Conservation (phyloP, 1,140 invertebrate species). For the Magallana angulata region DNA sequence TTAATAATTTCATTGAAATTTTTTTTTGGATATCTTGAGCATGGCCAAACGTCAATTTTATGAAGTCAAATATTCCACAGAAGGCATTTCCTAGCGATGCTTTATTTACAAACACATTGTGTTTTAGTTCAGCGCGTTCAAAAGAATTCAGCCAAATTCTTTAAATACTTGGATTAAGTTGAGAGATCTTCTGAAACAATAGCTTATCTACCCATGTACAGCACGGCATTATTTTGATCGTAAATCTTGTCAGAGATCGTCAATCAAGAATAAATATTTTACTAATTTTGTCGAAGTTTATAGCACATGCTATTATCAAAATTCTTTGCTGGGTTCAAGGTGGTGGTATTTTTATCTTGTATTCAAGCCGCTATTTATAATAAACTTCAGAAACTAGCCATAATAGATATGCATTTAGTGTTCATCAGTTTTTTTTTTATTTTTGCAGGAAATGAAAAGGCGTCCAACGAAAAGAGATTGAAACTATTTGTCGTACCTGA, state of each 20-base stretch:
- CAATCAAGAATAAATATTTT: background rate
- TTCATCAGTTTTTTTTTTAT: background rate
- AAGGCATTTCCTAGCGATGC: background rate
- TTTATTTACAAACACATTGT: constrained; percentile 12
- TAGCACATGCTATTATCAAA: too few relatives aligned
- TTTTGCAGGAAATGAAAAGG: constrained; percentile 10
- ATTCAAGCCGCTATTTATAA: too few relatives aligned
- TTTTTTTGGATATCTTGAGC: too few relatives aligned
- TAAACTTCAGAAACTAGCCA: too few relatives aligned
- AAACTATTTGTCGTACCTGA: constrained; percentile 5
- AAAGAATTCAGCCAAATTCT: constrained; percentile 23
- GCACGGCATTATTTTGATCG: background rate
- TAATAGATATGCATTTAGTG: too few relatives aligned
- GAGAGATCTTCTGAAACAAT: constrained; percentile 20
- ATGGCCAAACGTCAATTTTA: background rate
- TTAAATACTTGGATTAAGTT: constrained; percentile 29
- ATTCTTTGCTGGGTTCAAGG: too few relatives aligned
- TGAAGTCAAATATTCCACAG: background rate
- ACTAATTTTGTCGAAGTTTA: background rate
- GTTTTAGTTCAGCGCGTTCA: constrained; percentile 19
- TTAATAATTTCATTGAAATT: too few relatives aligned
- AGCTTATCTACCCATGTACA: constrained; percentile 17
- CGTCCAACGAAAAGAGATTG: background rate
- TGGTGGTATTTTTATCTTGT: too few relatives aligned
- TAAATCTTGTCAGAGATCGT: background rate